Base-by-base conservation (phyloP, 1,140 invertebrate species). In the Maniola jurtina region DNA sequence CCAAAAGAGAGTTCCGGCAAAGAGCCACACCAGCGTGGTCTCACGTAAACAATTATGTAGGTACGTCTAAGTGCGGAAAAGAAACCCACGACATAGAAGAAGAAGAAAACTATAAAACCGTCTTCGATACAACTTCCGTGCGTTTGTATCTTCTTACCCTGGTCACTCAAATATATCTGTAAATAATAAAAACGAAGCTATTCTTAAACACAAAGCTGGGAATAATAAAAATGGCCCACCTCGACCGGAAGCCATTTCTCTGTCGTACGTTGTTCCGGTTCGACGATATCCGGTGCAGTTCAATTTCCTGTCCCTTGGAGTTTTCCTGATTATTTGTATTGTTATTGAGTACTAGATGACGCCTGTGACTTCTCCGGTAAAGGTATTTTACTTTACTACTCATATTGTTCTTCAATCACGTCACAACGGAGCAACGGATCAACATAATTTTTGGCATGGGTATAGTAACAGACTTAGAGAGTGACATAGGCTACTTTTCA, bases 251-350 rank as follows among this genome's bases (percentile, higher is more conserved):
- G 77, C 72, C 76, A 77, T 77, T 81, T 66, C 79, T 83, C 73
- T 79, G 76, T 81, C 79, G 78, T 81, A 81, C 78, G 76, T 79
- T 80, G 81, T 78, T 80, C 82, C 82, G 70, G 66, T 69, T 60
- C 72, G 73, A 75, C 80, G 83, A 86, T 86, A 88, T 88, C 83
- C 83, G 81, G 76, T 81, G 79, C 73, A 80, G 83, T 80, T 83
- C 82, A 88, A 88, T 86, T 86, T 88, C 83, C 85, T 75, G 81
- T 55, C 64, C 67, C 74, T 73, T 79, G 72, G 77, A 82, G 55
- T 68, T 61, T 64, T 52, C n/a, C 35, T 68, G 35, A 63, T 63
- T 60, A 55, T 64, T 9, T 34, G 42, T 62, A 58, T 68, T 68
- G 47, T 62, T 68, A 40, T 25, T 25, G 25, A 55, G 14, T 52